A percentile compares a stretch with the other conserved stretches of the same genome.
Evolutionary conservation across 1,140 invertebrate species (phyloP).

Genomic region (Heliconius nattereri): DNA sequence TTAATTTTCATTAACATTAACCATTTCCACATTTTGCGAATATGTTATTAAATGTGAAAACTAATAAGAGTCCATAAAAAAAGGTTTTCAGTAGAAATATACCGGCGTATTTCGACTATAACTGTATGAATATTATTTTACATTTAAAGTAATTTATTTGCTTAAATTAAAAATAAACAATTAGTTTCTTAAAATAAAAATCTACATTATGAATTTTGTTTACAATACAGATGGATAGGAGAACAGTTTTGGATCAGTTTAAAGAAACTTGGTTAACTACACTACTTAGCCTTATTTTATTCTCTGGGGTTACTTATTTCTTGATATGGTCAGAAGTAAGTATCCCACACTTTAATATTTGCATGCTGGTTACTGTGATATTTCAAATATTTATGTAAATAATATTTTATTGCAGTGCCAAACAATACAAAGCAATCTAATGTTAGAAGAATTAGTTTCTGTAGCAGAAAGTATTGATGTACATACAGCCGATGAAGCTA

Average conservation of each 20-base stretch:
- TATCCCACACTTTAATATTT: constrained; percentile 1
- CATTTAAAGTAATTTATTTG: background rate
- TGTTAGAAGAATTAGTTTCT: constrained; percentile 69
- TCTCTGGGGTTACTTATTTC: constrained; percentile 72
- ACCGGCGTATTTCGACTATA: background rate
- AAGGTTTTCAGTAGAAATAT: background rate
- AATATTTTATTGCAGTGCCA: constrained; percentile 53
- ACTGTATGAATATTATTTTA: background rate
- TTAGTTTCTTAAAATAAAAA: too few relatives aligned
- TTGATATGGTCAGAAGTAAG: constrained; percentile 73
- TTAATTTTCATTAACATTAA: background rate
- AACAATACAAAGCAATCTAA: constrained; percentile 72
- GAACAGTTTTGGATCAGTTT: constrained; percentile 60
- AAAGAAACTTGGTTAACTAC: constrained; percentile 73
- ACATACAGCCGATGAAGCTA: constrained; percentile 56
- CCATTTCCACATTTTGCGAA: background rate
- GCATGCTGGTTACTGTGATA: too few relatives aligned
- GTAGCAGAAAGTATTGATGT: constrained; percentile 70
- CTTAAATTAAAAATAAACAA: too few relatives aligned
- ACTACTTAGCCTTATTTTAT: constrained; percentile 63
- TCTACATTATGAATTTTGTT: too few relatives aligned
- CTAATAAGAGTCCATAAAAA: background rate
- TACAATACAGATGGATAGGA: constrained; percentile 55
- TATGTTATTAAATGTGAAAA: background rate
- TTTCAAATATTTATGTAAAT: background rate